phyloP scores from a whole-genome alignment of 2,113 vertebrate species.

The Crotalus helleri region DNA sequence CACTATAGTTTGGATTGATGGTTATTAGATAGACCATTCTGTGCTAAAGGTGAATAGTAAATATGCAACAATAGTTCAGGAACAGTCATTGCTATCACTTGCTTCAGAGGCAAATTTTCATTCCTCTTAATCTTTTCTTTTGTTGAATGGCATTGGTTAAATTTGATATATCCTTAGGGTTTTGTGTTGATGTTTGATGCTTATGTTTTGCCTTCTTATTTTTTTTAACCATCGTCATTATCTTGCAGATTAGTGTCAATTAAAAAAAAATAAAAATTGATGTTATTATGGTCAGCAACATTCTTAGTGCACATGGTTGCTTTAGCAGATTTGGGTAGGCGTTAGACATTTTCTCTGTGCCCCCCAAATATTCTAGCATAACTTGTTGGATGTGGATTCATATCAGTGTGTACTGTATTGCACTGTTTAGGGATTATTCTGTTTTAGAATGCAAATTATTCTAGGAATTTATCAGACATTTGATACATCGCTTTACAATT shows the following conservation, averaged over 20 bases:
- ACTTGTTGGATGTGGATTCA: background rate
- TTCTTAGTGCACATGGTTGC: background rate
- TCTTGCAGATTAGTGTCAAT: background rate
- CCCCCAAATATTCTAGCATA: background rate
- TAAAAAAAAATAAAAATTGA: background rate
- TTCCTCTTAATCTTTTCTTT: background rate
- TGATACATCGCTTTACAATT: background rate
- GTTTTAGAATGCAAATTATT: background rate
- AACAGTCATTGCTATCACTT: background rate
- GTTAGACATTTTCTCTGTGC: background rate
- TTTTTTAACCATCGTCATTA: background rate
- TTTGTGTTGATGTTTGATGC: background rate
- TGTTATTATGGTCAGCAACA: background rate
- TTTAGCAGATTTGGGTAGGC: background rate
- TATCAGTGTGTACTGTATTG: background rate
- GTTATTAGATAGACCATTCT: background rate
- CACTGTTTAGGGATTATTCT: background rate
- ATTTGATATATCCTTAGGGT: background rate
- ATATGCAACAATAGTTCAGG: background rate
- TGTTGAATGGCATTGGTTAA: background rate
- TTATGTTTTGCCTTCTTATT: background rate
- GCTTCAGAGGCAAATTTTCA: background rate
- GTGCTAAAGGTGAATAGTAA: background rate
- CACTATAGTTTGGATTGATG: background rate
- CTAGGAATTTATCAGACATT: background rate